Percentiles rank a stretch among this genome's conserved stretches.
These are phyloP conservation scores for Panthera uncia DNA, from an alignment of 2,113 vertebrate genomes.

Conservation along the genomic window DNA sequence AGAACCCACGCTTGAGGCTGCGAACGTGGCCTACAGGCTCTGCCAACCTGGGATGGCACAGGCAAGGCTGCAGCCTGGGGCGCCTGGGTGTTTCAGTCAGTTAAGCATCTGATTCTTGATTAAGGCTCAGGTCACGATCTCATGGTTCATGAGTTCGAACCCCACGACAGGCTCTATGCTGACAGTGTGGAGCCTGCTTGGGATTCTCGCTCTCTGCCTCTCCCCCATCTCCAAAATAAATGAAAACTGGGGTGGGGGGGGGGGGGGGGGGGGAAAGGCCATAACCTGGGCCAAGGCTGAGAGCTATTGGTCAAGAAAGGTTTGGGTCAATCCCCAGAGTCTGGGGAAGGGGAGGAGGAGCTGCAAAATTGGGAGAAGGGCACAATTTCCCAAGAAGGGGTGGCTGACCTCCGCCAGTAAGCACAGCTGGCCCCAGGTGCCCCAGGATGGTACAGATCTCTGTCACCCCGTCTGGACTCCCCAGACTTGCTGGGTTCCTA, in stretches of 20 bases:
- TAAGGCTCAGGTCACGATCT: no score
- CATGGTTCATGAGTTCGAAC: no score
- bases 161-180: no score
- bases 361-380: not conserved
- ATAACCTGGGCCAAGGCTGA: not conserved
- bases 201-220: no score
- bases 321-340: not conserved
- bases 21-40: not conserved
- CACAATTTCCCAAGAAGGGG: not conserved
- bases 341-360: not conserved
- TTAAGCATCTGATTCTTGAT: no score
- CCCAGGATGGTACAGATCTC: not conserved
- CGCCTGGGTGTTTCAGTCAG: no score
- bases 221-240: no score
- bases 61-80: not conserved
- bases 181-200: no score
- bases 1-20: not conserved
- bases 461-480: not conserved
- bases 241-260: no score
- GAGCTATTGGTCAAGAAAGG: not conserved
- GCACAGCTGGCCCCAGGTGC: no score
- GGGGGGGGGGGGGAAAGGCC: not conserved
- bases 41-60: not conserved
- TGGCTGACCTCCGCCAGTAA: not conserved
- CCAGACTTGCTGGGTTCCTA: not conserved